Percentiles rank a stretch among this genome's conserved stretches.
These are phyloP conservation scores for Orthosia gracilis DNA, from an alignment of 2,888 invertebrate genomes.

Conservation along the genomic window DNA sequence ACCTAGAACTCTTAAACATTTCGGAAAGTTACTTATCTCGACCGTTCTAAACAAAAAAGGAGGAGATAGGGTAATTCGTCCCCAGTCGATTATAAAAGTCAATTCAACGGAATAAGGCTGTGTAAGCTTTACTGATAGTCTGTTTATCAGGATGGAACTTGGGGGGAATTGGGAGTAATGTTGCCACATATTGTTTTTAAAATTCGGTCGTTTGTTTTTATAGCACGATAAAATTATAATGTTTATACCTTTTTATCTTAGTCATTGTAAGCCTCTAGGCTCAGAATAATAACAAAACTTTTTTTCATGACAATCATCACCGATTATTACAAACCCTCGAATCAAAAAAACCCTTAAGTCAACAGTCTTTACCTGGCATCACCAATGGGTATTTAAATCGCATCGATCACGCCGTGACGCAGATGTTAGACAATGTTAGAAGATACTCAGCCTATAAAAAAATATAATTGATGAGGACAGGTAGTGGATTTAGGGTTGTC, in stretches of 20 bases:
- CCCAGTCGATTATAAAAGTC: conserved; percentile 68
- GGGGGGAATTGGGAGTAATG: conserved; percentile 16
- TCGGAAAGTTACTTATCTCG: conserved; percentile 59
- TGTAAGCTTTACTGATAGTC: conserved; percentile 62
- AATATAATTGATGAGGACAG: conserved; percentile 90
- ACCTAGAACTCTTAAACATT: conserved; percentile 49
- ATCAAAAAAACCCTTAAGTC: conserved; percentile 42
- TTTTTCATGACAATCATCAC: neutral
- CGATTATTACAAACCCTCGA: neutral
- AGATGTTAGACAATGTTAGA: conserved; percentile 84
- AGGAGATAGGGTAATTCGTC: conserved; percentile 58
- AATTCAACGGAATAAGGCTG: conserved; percentile 65
- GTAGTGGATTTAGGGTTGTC: conserved; percentile 75
- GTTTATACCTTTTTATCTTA: neutral
- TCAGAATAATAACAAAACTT: too few relatives aligned
- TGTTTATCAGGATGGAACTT: conserved; percentile 32
- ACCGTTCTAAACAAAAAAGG: conserved; percentile 57
- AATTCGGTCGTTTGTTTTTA: neutral
- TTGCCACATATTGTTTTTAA: conserved; percentile 30
- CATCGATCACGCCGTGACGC: conserved; percentile 85
- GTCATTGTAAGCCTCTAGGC: neutral
- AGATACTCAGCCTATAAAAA: conserved; percentile 81
- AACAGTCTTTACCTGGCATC: conserved; percentile 63
- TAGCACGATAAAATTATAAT: neutral
- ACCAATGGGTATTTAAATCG: conserved; percentile 80